These are phyloP conservation scores for Iphiclides podalirius DNA, from an alignment of 2,888 invertebrate species.

Conservation along the genomic window DNA sequence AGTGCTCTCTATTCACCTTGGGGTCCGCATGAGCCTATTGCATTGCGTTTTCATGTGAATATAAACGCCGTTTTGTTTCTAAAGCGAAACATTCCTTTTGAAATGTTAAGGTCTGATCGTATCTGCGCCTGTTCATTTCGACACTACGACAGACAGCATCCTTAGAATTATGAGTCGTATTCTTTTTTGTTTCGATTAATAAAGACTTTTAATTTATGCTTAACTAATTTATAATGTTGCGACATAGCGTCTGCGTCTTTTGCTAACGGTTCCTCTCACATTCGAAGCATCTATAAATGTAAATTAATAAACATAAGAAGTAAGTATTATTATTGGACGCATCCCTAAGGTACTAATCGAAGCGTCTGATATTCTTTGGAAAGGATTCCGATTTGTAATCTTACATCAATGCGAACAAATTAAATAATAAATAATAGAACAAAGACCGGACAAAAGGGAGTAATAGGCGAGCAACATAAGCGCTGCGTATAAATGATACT, in stretches of 20 bases:
- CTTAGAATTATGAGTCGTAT: constrained; percentile 13
- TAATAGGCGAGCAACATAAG: not conserved
- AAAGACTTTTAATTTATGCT: constrained; percentile 17
- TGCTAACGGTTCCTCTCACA: too few species aligned
- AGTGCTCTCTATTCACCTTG: constrained; percentile 45
- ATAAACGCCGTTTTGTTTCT: constrained; percentile 28
- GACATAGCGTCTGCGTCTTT: not conserved
- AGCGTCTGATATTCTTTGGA: too few species aligned
- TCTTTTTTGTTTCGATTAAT: constrained; percentile 11
- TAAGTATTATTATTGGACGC: too few species aligned
- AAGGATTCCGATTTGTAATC: too few species aligned
- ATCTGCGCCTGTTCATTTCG: constrained; percentile 16
- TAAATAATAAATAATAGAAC: too few species aligned
- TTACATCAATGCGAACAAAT: too few species aligned
- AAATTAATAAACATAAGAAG: too few species aligned
- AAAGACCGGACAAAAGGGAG: not conserved
- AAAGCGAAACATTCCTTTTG: constrained; percentile 21
- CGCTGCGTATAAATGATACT: constrained; percentile 9
- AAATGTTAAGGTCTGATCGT: constrained; percentile 25
- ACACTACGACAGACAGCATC: constrained; percentile 15
- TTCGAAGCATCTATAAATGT: too few species aligned
- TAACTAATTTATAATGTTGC: constrained; percentile 10
- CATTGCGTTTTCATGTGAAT: constrained; percentile 33
- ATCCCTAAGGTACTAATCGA: too few species aligned
- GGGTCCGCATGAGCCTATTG: constrained; percentile 37